phyloP scores from a whole-genome alignment of 2,888 invertebrate species.

The Thalpophila matura region DNA sequence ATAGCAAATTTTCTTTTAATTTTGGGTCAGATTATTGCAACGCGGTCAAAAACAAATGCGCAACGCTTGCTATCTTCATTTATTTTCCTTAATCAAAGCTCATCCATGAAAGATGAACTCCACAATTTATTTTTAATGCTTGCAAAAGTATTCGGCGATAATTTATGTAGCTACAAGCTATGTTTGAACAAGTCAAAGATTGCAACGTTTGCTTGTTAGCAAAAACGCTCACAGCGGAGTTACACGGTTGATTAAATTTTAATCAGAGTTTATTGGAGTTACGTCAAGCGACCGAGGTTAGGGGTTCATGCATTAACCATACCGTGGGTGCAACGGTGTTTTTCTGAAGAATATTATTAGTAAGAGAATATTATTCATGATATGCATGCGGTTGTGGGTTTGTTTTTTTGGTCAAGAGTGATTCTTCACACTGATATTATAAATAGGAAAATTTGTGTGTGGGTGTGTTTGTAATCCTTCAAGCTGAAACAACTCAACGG shows the following conservation, averaged over 20 bases:
- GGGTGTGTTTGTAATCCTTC: too few species aligned
- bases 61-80: neutral
- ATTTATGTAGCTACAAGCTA: slow-evolving; percentile 47
- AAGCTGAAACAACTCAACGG: too few species aligned
- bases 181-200: slow-evolving; percentile 53
- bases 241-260: slow-evolving; percentile 79
- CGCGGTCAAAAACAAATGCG: neutral
- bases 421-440: neutral
- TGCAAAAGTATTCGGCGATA: slow-evolving; percentile 36
- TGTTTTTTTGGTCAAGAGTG: neutral
- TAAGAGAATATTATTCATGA: slow-evolving; percentile 20
- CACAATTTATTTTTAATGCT: slow-evolving; percentile 19
- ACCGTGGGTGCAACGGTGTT: slow-evolving; percentile 29
- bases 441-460: too few species aligned
- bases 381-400: slow-evolving; percentile 3
- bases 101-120: slow-evolving; percentile 12
- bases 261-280: slow-evolving; percentile 76
- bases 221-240: slow-evolving; percentile 68
- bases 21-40: neutral
- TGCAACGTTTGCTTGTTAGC: slow-evolving; percentile 61
- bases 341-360: slow-evolving; percentile 21
- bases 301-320: slow-evolving; percentile 55
- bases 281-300: slow-evolving; percentile 57
- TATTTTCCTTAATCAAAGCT: slow-evolving; percentile 2
- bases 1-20: too few species aligned